These are phyloP conservation scores for Xenopus tropicalis DNA, from an alignment of 2,113 vertebrate species.

Conservation along the genomic window UCB_Xtro_10.0 CM004451.2:80425001-80425500, in stretches of 20 bases:
- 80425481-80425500: conserved; percentile 96
- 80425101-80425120: conserved; percentile 66
- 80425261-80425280: conserved; percentile 13
- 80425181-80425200: conserved; percentile 86
- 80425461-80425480: conserved; percentile 94
- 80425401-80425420: conserved; percentile 98
- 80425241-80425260: conserved; percentile 72
- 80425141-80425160: conserved; percentile 90
- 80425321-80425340: conserved; percentile 57
- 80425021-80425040: no score
- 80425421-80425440: conserved; percentile 98
- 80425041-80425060: no score
- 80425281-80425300: conserved; percentile 38
- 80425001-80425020: no score
- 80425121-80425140: conserved; percentile 98
- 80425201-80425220: conserved; percentile 87
- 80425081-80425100: no score
- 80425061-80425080: no score
- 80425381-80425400: conserved; percentile 94
- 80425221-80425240: conserved; percentile 96
- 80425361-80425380: conserved; percentile 74
- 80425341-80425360: conserved; percentile 46
- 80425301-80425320: conserved; percentile 47
- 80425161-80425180: conserved; percentile 90
- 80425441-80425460: conserved; percentile 95